Base-by-base conservation (phyloP, 2,797 vertebrate species). In the Sebastes glaucus region DNA sequence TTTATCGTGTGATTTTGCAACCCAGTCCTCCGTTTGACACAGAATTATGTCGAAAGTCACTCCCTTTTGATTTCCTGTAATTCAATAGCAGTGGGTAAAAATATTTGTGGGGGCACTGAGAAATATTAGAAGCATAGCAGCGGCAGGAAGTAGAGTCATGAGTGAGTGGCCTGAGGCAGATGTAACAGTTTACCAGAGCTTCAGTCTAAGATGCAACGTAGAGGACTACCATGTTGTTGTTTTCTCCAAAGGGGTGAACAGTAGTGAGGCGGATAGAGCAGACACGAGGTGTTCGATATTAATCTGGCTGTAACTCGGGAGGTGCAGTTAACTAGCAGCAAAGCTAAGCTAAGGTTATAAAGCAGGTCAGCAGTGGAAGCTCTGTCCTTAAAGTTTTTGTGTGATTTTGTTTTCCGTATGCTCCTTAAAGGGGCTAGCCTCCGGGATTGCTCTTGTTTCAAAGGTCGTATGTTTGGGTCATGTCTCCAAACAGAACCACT, bases 1-100 rank as follows among this genome's bases (percentile, higher is more conserved):
- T 95, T 83, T 49, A 89, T 81, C 30, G 83, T 93, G 89, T 65
- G 92, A 81, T 96, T 97, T 94, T 93, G 93, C 94, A 96, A 96
- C 93, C 87, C 80, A 95, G 89, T 93, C 92, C 88, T 93, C 61
- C 80, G 81, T 95, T 96, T 96, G 94, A 95, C 96, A 88, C 94
- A 96, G 93, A 97, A 95, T 97, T 93, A 95, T 95, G 92, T 93
- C 93, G 92, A 95, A 95, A 95, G 95, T 94, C 93, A 87, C 96
- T 97, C 94, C 94, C 95, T 95, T 62, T 95, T 96, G 92, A 97
- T 97, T 99, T 98, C 96, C 97, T 98, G 97, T 98, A 99, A 98
- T 96, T 95, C 95, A 97, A 98, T 96, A 97, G 96, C 95, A 93
- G 94, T 91, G 95, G 96, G 96, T 98, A 97, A 97, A 99, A 97